Conservation (phyloP, 2,113 vertebrate species). For the Prionailurus bengalensis region DNA sequence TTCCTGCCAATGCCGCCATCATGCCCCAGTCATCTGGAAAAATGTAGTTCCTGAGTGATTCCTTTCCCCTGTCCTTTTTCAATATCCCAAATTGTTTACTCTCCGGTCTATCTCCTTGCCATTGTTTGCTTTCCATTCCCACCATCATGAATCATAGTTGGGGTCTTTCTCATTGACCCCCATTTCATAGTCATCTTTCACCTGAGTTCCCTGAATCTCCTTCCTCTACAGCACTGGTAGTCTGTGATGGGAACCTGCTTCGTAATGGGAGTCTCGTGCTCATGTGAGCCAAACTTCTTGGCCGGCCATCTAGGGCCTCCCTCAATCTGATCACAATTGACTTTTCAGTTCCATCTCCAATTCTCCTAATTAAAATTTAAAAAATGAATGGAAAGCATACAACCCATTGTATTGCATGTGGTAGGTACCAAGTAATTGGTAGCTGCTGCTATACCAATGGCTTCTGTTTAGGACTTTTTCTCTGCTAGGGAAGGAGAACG, state of each 20-base stretch:
- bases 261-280: rapidly evolving
- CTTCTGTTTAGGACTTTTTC: not conserved
- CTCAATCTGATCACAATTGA: not conserved
- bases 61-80: not conserved
- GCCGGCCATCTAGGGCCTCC: not conserved
- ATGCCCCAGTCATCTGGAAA: not conserved
- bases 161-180: not conserved
- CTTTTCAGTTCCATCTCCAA: not conserved
- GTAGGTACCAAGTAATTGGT: not conserved
- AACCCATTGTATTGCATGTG: not conserved
- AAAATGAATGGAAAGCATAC: not conserved
- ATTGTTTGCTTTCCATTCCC: not conserved
- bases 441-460: not conserved
- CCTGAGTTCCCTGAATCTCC: not conserved
- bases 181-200: not conserved
- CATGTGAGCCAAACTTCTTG: not conserved
- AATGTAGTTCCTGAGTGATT: not conserved
- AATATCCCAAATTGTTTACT: not conserved
- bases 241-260: not conserved
- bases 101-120: not conserved
- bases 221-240: not conserved
- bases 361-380: not conserved
- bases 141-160: not conserved
- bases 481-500: not conserved
- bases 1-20: not conserved